These are phyloP conservation scores for Tarsius wallacei DNA, from an alignment of 2,797 vertebrate species.

Conservation along the genomic window DNA sequence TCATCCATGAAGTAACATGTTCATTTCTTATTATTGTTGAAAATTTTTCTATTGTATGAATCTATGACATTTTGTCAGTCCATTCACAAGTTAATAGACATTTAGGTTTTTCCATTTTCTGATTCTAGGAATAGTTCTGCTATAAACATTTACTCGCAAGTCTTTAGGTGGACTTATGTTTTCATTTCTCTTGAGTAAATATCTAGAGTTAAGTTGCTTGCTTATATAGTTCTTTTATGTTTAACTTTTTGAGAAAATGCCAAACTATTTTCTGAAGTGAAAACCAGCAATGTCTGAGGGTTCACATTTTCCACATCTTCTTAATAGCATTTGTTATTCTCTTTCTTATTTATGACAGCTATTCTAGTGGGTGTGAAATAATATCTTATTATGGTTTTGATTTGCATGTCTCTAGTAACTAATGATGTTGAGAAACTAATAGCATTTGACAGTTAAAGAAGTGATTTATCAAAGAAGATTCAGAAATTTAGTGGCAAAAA, in stretches of 20 bases:
- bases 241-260: constrained; percentile 58
- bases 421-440: constrained; percentile 13
- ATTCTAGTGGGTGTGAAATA: constrained; percentile 16
- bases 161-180: neutral
- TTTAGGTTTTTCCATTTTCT: constrained; percentile 31
- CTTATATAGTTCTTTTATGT: neutral
- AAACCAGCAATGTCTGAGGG: neutral
- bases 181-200: neutral
- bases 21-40: neutral
- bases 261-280: constrained; percentile 35
- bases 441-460: constrained; percentile 6
- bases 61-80: neutral
- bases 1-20: neutral
- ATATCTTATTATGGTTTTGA: constrained; percentile 6
- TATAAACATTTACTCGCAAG: neutral
- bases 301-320: constrained; percentile 5
- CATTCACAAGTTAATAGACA: neutral
- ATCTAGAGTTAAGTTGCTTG: neutral
- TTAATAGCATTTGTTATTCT: constrained; percentile 14
- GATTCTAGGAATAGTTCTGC: neutral
- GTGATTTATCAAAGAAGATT: neutral
- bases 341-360: neutral
- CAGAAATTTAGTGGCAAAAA: constrained; percentile 44
- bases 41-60: neutral
- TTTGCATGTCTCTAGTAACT: constrained; percentile 1